Evolutionary conservation across 1,140 invertebrate genomes (phyloP).

Genomic region (Pseudomyrmex gracilis): DNA sequence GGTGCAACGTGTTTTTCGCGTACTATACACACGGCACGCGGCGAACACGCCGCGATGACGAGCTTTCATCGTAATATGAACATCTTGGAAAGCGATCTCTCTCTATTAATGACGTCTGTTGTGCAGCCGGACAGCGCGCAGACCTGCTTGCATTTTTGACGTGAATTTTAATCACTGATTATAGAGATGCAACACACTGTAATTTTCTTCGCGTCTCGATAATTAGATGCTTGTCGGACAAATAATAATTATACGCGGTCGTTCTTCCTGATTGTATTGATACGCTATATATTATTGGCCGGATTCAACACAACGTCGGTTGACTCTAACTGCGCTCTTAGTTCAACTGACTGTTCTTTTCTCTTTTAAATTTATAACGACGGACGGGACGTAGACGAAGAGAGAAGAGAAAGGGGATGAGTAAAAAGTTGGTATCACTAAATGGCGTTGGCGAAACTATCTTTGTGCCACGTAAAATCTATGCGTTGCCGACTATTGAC

Average conservation of each 20-base stretch:
- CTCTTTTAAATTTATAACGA: not conserved
- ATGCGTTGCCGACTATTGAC: conserved; percentile 47
- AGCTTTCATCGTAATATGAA: conserved; percentile 3
- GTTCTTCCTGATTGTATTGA: not conserved
- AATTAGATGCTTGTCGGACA: not conserved
- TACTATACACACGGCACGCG: not conserved
- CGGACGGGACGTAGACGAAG: not conserved
- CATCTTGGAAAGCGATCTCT: not conserved
- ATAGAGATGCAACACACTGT: not conserved
- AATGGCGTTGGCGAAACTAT: conserved; percentile 15
- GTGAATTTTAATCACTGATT: conserved; percentile 5
- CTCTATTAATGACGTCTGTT: conserved; percentile 19
- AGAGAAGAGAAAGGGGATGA: not conserved
- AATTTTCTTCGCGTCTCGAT: conserved; percentile 18
- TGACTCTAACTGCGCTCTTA: conserved; percentile 27
- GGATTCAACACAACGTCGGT: not conserved
- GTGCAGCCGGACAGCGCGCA: not conserved
- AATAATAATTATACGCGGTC: conserved; percentile 24
- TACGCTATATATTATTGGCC: conserved; percentile 33
- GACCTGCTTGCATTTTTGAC: not conserved
- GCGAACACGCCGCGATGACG: not conserved
- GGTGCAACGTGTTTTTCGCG: not conserved
- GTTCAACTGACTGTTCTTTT: not conserved
- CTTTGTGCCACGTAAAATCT: conserved; percentile 3
- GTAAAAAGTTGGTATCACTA: not conserved